Base-by-base conservation (phyloP, 2,888 invertebrate species). In the Melieria crassipennis region DNA sequence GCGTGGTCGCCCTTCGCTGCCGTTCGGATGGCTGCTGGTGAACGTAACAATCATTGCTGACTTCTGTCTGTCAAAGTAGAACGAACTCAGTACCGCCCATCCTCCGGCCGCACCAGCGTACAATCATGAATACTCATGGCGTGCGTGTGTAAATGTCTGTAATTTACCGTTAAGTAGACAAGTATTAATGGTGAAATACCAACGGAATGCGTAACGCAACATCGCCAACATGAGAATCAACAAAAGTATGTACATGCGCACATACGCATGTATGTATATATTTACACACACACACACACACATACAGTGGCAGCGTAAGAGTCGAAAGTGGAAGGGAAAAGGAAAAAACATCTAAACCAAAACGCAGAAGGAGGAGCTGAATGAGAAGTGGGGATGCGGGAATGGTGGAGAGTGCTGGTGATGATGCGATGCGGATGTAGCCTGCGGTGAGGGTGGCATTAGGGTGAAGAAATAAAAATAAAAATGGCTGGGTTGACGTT, bases 121-220 rank as follows among this genome's bases (percentile, higher is more conserved):
- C 30, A 30, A 30, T 30, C 30, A 30, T 30, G 30, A 30, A 30
- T 30, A 30, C 30, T 30, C 30, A 30, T 30, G 30, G 30, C 30
- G 30, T 30, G 30, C 30, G 30, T 77, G 76, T 76, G 78, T 78
- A 76, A 75, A 78, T 79, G 84, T 83, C 82, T 83, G 83, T 84
- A 84, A 84, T 84, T 84, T 84, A 83, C 82, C 83, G 84, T 84
- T 83, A 84, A 84, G 84, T 83, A 84, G 84, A 84, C 84, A 84
- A 83, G 84, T 82, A 84, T 84, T 84, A 84, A 84, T 84, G 84
- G 82, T 82, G 79, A 80, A 84, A 84, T 82, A 82, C 80, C 80
- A 78, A 79, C 77, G 82, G 83, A 83, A 82, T 84, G 77, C 77
- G n/a, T n/a, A 65, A 55, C 52, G 48, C 46, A 70, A 63, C 67